Conservation (phyloP, 2,888 invertebrate genomes). For the Mycalesis mineus region DNA sequence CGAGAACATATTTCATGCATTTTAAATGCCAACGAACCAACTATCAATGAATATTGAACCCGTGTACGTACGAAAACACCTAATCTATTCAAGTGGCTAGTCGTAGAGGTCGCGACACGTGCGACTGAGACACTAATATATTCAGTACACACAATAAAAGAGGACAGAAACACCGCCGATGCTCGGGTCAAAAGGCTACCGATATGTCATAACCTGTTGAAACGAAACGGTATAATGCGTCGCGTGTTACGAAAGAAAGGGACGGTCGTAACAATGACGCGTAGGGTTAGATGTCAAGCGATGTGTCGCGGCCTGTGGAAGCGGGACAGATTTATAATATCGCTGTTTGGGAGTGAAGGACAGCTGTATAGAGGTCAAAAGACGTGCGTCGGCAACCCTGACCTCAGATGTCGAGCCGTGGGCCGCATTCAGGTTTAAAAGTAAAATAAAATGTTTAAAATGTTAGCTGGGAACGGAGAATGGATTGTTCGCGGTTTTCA, state of each 20-base stretch:
- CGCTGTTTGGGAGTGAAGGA: conserved; percentile 45
- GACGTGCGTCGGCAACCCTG: conserved; percentile 75
- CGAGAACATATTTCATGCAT: conserved; percentile 43
- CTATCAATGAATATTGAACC: conserved; percentile 76
- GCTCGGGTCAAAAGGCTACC: conserved; percentile 72
- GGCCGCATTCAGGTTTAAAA: conserved; percentile 54
- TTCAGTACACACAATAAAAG: conserved; percentile 47
- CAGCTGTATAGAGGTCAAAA: conserved; percentile 63
- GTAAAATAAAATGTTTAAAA: conserved; percentile 36
- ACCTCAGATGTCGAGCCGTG: conserved; percentile 61
- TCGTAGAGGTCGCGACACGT: conserved; percentile 68
- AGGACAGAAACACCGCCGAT: conserved; percentile 53
- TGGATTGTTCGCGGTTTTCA: conserved; percentile 39
- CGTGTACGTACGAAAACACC: conserved; percentile 70
- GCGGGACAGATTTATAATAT: conserved; percentile 43
- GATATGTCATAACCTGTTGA: conserved; percentile 77
- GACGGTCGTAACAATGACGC: conserved; percentile 68
- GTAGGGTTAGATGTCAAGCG: conserved; percentile 75
- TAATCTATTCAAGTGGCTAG: conserved; percentile 78
- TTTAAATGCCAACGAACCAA: conserved; percentile 67
- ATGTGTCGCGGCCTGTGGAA: conserved; percentile 72
- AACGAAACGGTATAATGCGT: conserved; percentile 52
- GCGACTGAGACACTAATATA: conserved; percentile 54
- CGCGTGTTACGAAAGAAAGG: conserved; percentile 44
- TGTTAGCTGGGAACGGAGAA: conserved; percentile 32